Evolutionary conservation across 2,888 invertebrate species (phyloP), one percentile per base, ranked within the genome.

Genomic region (Myopa testacea): DNA sequence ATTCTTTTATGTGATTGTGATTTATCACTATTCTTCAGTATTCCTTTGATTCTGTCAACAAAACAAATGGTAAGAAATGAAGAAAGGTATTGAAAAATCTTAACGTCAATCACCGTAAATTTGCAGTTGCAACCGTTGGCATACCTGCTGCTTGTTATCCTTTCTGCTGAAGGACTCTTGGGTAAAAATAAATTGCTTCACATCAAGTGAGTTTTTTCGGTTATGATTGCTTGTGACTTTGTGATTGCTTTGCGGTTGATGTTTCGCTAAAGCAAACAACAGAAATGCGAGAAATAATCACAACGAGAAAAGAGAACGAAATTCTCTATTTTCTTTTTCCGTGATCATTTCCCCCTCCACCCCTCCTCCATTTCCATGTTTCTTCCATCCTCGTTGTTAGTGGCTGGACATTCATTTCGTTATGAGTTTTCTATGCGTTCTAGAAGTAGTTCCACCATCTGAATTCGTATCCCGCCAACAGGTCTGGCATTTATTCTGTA

Each of bases 201-300:
- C 62, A 19, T 72, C 26, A 19, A 67, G 19, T 52, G 62, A 50
- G 12, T 69, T 19, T 55, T 70, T 70, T 52, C 70, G 12, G 14
- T 34, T 70, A 19, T 4, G 26, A 26, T 26, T 26, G 26, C 14
- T 69, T 76, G 75, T 76, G 75, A 76, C 75, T 76, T 69, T 70
- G 69, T 70, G 76, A 76, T 76, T 69, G 76, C 62, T 55, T 55
- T 70, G 76, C 76, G 76, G 76, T 76, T 70, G 70, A 63, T 76
- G 38, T 62, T 62, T 40, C 45, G 55, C 62, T 73, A 45, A 26
- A 45, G n/a, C 38, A 16, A 60, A 60, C 16, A 26, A 60, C 7
- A 62, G 16, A 55, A 62, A 63, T 62, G 73, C 60, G 50, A 38
- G 7, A 45, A 62, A 37, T 40, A 60, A 19, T 63, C 45, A 6